Base-by-base conservation (phyloP, 2,888 invertebrate species). In the Norana najaformis region DNA sequence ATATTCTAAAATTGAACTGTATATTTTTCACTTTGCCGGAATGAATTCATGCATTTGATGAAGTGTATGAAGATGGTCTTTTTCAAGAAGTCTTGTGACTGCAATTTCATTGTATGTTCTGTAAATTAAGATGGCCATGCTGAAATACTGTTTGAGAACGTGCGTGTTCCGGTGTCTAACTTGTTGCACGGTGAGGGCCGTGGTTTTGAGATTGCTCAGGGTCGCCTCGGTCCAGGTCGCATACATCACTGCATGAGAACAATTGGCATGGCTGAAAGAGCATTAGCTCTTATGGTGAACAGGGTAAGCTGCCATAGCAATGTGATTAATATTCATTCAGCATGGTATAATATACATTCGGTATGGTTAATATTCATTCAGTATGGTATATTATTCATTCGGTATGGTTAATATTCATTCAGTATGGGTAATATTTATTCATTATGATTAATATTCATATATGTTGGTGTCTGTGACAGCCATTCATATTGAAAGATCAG, bases 161-260 rank as follows among this genome's bases (percentile, higher is more conserved):
- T 95, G 14, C 92, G 94, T 34, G 95, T 95, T 0, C 95, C 95
- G 2, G 93, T 92, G 0, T 92, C 92, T 20, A 95, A 95, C 92
- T 92, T 95, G 92, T 92, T 95, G 90, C 93, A 95, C 53, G 95
- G 95, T 88, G 95, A 95, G 92, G 95, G 95, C 53, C 93, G 95
- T n/a, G 95, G 95, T 16, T 95, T 95, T 93, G 95, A 95, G 93
- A 95, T 95, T 90, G 95, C 95, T 53, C 95, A 95, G 92, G 95
- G 95, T 88, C 93, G 95, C 20, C 93, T 95, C 82, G 95, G 95
- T 8, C 95, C 95, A 0, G 95, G 95, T 16, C 92, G 95, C 83
- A 95, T 95, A 83, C 95, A 95, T 92, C 95, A 95, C 92, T 95
- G 95, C 91, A 95, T 95, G 95, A 92, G 95, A 89, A 93, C 95